Conservation (phyloP, 2,888 invertebrate species). For the Drosophila neotestacea region DNA sequence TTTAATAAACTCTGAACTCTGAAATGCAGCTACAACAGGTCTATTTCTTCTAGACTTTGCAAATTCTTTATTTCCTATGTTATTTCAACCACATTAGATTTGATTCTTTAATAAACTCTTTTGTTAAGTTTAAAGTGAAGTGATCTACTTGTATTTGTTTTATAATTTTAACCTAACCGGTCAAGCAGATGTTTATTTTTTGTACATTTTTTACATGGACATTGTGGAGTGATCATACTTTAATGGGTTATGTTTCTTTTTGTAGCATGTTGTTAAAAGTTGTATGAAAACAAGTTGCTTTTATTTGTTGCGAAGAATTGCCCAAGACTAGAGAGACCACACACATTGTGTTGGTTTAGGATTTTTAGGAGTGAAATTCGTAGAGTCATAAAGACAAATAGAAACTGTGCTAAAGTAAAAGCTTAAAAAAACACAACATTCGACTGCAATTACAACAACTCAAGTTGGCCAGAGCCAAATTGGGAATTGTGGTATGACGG, state of each 20-base stretch:
- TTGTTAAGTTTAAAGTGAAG: no score
- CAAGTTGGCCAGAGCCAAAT: constrained; percentile 8
- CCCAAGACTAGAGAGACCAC: constrained; percentile 48
- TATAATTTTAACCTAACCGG: constrained; percentile 27
- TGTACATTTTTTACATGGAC: constrained; percentile 19
- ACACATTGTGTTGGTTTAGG: constrained; percentile 43
- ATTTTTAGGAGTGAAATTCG: constrained; percentile 40
- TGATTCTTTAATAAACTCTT: no score
- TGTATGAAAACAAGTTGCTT: constrained; percentile 46
- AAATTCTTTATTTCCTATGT: no score
- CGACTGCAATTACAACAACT: constrained; percentile 26
- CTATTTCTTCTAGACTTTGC: no score
- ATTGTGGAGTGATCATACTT: constrained; percentile 24
- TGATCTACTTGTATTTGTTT: no score
- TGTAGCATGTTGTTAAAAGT: constrained; percentile 34
- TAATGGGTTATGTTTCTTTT: constrained; percentile 21
- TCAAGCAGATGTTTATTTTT: constrained; percentile 30
- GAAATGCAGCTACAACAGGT: no score
- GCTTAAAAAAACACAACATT: constrained; percentile 26
- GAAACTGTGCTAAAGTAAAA: constrained; percentile 33
- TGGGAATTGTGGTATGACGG: constrained; percentile 27
- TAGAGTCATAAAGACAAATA: constrained; percentile 52
- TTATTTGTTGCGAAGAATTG: constrained; percentile 38
- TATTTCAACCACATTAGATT: no score
- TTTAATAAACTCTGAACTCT: background rate